Base-by-base conservation (phyloP, 1,140 invertebrate genomes). In the Temnothorax curvispinosus region DNA sequence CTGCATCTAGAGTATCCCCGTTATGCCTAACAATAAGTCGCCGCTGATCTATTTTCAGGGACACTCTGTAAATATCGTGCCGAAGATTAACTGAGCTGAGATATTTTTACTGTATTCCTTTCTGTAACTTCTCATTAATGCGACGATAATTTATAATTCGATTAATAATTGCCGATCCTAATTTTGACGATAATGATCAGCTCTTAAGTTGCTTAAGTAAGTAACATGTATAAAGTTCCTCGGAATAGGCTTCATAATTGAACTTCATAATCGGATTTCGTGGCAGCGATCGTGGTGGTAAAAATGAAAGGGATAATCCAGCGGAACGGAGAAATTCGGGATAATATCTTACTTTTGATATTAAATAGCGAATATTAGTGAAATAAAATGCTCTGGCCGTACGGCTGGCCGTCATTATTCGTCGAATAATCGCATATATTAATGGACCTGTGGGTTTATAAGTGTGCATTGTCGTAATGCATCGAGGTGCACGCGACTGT, bases 341-440 rank as follows among this genome's bases (percentile, higher is more conserved):
- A n/a, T 74, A 56, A 58, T 82, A 62, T 84, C 58, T 74, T 81
- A 71, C 64, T 81, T 60, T 72, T 60, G 69, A 75, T 56, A 50
- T 65, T 38, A 74, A 84, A 74, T 84, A n/a, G 80, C 3, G 56
- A 60, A 27, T 32, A 84, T 84, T 84, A 84, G 41, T 41, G 69
- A 60, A 84, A 75, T 84, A 41, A 74, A 74, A 60, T 18, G 50
- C 21, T n/a, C 78, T 21, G 35, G 65, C n/a, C 38, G 52, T 15
- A 38, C 21, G 44, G 44, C 1, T 41, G 58, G 44, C 76, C 38
- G 52, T 82, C 67, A 75, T 84, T 84, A 84, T 75, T 15, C 21
- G 54, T 18, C 54, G 44, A 69, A 74, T 84, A n/a, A 62, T 84
- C 35, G 32, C 35, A 38, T 11, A 72, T 44, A n/a, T 67, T 80